These are phyloP conservation scores for Pegoplata infirma DNA, from an alignment of 2,888 invertebrate genomes.

Conservation along the genomic window DNA sequence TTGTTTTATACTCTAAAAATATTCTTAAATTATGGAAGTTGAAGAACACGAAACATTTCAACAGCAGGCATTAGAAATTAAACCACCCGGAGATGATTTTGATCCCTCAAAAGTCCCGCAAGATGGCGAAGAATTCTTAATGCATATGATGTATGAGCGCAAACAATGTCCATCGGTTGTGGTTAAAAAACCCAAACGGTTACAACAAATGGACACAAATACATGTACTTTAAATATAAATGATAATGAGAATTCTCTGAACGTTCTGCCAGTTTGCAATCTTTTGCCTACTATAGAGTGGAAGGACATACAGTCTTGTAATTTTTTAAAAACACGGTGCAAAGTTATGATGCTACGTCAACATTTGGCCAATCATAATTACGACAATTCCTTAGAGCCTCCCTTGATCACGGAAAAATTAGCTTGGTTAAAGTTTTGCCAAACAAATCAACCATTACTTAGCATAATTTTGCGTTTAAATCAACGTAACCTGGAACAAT, in stretches of 20 bases:
- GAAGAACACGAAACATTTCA: conserved; percentile 72
- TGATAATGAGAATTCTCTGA: conserved; percentile 51
- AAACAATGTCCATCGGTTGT: conserved; percentile 75
- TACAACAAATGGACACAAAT: not conserved
- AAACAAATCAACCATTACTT: conserved; percentile 71
- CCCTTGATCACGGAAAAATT: conserved; percentile 69
- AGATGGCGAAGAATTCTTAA: conserved; percentile 75
- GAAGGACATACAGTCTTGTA: conserved; percentile 71
- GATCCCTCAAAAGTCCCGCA: conserved; percentile 72
- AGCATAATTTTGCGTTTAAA: conserved; percentile 72
- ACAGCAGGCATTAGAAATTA: conserved; percentile 73
- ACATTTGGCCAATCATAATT: conserved; percentile 62
- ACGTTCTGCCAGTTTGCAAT: conserved; percentile 63
- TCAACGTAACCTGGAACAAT: conserved; percentile 73
- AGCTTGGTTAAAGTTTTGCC: conserved; percentile 73
- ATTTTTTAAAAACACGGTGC: conserved; percentile 69
- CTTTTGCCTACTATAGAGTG: conserved; percentile 75
- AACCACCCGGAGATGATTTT: conserved; percentile 71
- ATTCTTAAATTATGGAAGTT: conserved; percentile 52
- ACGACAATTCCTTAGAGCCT: conserved; percentile 64
- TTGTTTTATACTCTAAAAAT: too few species aligned
- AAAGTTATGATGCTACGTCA: conserved; percentile 66
- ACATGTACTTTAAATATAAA: conserved; percentile 26
- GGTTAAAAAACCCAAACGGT: conserved; percentile 64
- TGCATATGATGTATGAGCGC: conserved; percentile 75